Evolutionary conservation across 2,797 vertebrate genomes (phyloP).

Genomic region (Lepilemur ruficaudatus): DNA sequence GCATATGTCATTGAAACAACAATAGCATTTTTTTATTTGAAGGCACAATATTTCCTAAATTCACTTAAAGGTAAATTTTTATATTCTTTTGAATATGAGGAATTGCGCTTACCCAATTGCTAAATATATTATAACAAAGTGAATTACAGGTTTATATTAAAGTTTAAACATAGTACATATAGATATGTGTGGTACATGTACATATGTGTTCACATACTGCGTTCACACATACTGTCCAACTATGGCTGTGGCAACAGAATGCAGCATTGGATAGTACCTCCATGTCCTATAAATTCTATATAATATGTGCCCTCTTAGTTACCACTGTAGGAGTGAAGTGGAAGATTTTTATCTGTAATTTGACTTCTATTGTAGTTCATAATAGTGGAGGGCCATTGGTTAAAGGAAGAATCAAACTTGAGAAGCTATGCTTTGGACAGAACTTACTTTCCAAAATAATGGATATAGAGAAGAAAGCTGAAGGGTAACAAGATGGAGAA

Average conservation of each 20-base stretch:
- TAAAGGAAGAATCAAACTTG: conserved; percentile 52
- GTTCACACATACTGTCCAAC: background rate
- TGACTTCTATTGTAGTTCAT: conserved; percentile 34
- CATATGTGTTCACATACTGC: background rate
- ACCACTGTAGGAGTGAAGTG: conserved; percentile 19
- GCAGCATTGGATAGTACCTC: background rate
- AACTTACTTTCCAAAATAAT: conserved; percentile 58
- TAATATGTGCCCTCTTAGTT: background rate
- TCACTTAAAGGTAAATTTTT: background rate
- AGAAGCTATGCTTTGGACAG: conserved; percentile 46
- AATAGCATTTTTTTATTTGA: background rate
- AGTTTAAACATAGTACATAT: background rate
- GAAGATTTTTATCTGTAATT: conserved; percentile 65
- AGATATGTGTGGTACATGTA: background rate
- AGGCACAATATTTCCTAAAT: background rate
- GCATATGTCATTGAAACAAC: background rate
- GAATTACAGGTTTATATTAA: background rate
- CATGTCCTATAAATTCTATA: conserved; percentile 20
- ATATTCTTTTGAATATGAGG: background rate
- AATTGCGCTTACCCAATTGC: background rate
- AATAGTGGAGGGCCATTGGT: conserved; percentile 35
- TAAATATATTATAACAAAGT: background rate
- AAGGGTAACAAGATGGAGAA: conserved; percentile 32
- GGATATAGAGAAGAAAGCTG: conserved; percentile 45
- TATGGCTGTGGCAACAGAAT: background rate